Evolutionary conservation across 1,140 invertebrate species (phyloP).

Genomic region (Harpegnathos saltator): DNA sequence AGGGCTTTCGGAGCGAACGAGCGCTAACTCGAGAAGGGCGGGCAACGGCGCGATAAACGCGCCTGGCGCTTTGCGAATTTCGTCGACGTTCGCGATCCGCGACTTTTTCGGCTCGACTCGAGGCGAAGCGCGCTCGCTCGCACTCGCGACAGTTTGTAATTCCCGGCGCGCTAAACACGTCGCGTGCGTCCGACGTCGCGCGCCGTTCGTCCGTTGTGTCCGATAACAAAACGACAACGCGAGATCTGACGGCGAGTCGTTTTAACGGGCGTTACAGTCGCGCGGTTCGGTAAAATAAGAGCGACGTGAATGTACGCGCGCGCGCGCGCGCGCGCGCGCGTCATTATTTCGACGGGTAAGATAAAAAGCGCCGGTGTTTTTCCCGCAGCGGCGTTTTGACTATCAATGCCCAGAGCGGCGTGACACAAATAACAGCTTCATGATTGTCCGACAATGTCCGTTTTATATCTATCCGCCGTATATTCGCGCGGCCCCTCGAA

Average conservation of each 20-base stretch:
- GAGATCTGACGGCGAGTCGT: too few relatives aligned
- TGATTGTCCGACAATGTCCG: constrained; percentile 34
- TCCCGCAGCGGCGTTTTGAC: constrained; percentile 15
- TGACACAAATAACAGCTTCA: constrained; percentile 32
- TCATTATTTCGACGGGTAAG: background rate
- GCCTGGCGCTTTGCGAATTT: background rate
- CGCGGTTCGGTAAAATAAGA: background rate
- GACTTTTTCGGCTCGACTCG: background rate
- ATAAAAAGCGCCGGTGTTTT: background rate
- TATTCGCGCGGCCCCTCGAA: constrained; percentile 25
- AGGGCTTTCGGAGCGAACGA: background rate
- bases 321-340: too few relatives aligned
- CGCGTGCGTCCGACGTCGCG: too few relatives aligned
- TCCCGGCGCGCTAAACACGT: too few relatives aligned
- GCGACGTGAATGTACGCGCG: background rate
- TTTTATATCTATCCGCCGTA: constrained; percentile 29
- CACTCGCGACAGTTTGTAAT: too few relatives aligned
- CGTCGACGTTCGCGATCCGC: background rate
- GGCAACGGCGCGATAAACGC: background rate
- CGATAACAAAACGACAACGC: too few relatives aligned
- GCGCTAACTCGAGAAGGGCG: too few relatives aligned
- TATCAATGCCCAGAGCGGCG: constrained; percentile 4
- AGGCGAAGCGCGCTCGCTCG: background rate
- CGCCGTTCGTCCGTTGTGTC: too few relatives aligned
- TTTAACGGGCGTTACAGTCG: too few relatives aligned